These are phyloP conservation scores for Sicus ferrugineus DNA, from an alignment of 2,888 invertebrate species.

Conservation along the genomic window DNA sequence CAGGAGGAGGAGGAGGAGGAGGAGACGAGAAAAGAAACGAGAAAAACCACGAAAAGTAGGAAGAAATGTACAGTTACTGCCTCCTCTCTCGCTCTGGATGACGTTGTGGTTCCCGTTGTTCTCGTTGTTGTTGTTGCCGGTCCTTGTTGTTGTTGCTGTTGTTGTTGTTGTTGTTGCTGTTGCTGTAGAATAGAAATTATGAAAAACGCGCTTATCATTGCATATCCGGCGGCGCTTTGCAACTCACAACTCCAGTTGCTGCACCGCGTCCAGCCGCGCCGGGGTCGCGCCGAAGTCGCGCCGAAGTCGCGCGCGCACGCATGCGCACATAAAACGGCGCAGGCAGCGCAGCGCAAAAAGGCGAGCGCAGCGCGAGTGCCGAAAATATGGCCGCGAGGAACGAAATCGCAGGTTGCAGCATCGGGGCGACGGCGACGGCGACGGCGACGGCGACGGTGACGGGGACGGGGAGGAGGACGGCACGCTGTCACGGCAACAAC, in stretches of 20 bases:
- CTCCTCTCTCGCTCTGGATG: background rate
- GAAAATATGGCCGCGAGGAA: conserved; percentile 22
- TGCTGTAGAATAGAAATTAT: background rate
- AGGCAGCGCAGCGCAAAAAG: background rate
- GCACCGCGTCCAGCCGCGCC: background rate
- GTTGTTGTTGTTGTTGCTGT: background rate
- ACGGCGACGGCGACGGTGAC: background rate
- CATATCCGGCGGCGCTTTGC: conserved; percentile 54
- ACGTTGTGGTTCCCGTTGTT: too few species aligned
- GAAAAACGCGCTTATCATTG: conserved; percentile 47
- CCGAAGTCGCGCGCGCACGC: conserved; percentile 37
- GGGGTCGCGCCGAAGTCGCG: background rate
- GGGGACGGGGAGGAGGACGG: background rate
- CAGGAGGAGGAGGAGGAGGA: background rate
- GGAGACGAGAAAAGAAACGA: background rate
- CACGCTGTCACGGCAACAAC: background rate
- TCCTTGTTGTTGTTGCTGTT: conserved; percentile 1
- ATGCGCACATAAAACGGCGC: conserved; percentile 37
- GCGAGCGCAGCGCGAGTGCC: background rate
- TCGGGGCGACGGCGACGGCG: background rate
- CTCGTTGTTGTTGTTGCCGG: background rate
- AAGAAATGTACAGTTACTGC: conserved; percentile 26
- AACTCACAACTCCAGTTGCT: too few species aligned
- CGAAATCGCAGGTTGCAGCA: background rate
- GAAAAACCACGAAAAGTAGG: background rate